phyloP scores from a whole-genome alignment of 2,888 invertebrate genomes.

The Cephus runcator region DNA sequence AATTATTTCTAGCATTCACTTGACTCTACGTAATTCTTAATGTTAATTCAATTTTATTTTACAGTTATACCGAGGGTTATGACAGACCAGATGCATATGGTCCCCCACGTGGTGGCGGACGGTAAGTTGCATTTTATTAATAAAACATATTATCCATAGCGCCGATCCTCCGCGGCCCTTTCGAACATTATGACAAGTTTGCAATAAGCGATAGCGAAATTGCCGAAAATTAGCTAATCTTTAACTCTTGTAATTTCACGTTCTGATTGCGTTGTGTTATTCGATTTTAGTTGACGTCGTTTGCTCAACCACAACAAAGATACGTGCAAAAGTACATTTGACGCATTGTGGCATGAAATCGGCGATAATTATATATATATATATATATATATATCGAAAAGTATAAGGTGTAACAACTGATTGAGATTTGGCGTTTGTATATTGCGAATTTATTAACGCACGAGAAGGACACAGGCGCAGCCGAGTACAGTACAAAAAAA shows the following conservation, averaged over 20 bases:
- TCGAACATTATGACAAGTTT: too few relatives aligned
- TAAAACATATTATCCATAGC: too few relatives aligned
- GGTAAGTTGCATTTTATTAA: constrained; percentile 51
- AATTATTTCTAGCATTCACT: background rate
- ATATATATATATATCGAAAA: constrained; percentile 46
- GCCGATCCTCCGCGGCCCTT: too few relatives aligned
- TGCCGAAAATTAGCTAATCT: too few relatives aligned
- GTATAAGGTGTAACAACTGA: constrained; percentile 63
- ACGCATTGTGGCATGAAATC: too few relatives aligned
- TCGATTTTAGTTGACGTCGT: constrained; percentile 25
- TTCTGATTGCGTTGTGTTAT: too few relatives aligned
- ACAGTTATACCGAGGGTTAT: constrained; percentile 60
- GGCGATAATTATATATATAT: constrained; percentile 6
- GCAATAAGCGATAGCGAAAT: too few relatives aligned
- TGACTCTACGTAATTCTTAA: background rate
- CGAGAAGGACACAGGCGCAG: too few relatives aligned
- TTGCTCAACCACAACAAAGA: constrained; percentile 24
- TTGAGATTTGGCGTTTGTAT: background rate
- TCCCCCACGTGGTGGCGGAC: constrained; percentile 61
- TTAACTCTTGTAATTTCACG: too few relatives aligned
- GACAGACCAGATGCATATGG: constrained; percentile 63
- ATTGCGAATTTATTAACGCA: too few relatives aligned
- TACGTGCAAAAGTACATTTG: too few relatives aligned
- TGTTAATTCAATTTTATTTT: constrained; percentile 24
- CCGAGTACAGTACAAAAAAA: too few relatives aligned